These are phyloP conservation scores for Formica exsecta DNA, from an alignment of 1,140 invertebrate genomes.

Conservation along the genomic window DNA sequence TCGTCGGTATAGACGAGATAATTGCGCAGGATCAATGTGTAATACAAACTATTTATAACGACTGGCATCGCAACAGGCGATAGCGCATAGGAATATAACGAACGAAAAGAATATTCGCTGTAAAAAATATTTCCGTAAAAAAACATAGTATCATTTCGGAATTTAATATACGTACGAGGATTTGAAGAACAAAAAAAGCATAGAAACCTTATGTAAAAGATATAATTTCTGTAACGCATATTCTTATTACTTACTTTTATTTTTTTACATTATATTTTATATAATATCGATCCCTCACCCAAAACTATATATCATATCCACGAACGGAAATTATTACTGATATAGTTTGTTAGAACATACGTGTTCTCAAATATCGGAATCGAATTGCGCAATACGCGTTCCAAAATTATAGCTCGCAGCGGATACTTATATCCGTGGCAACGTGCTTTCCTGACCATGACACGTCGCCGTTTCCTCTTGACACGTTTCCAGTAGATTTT, in stretches of 20 bases:
- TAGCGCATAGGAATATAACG: not conserved
- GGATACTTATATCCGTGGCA: conserved; percentile 21
- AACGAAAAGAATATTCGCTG: not conserved
- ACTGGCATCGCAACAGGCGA: not conserved
- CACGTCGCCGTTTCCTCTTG: conserved; percentile 29
- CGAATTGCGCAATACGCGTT: conserved; percentile 30
- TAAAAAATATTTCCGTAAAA: not conserved
- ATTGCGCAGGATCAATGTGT: not conserved
- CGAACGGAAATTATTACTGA: not conserved
- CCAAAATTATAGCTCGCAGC: conserved; percentile 60
- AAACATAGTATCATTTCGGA: not conserved
- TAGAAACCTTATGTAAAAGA: not conserved
- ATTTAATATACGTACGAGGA: not conserved
- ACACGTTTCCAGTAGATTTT: conserved; percentile 57
- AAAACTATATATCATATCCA: not conserved
- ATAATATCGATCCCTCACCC: no score
- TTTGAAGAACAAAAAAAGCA: not conserved
- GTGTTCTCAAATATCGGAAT: not conserved
- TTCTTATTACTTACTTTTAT: not conserved
- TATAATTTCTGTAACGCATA: not conserved
- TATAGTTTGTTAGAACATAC: not conserved
- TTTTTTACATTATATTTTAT: conserved; percentile 6
- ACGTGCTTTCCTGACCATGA: conserved; percentile 16
- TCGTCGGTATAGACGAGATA: not conserved
- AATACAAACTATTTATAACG: not conserved